Conservation (phyloP, 2,797 vertebrate species). For the Crypturellus tataupa region DNA sequence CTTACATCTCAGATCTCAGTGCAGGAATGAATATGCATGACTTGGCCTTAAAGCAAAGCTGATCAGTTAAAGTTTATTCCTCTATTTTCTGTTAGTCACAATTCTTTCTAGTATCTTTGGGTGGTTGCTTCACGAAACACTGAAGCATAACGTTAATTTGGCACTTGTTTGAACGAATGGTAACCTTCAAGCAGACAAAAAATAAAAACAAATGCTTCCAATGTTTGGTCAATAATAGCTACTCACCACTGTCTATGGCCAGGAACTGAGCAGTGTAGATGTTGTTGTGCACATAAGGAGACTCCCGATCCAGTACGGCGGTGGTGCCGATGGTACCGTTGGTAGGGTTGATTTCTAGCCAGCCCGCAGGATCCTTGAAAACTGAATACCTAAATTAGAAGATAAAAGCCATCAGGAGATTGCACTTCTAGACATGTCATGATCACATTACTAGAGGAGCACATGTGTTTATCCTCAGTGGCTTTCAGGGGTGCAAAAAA, state of each 20-base stretch:
- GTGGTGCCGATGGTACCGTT: slow-evolving; percentile 94
- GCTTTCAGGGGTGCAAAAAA: accelerated
- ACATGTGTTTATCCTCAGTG: not conserved
- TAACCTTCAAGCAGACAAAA: not conserved
- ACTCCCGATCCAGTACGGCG: slow-evolving; percentile 92
- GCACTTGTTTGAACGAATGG: accelerated
- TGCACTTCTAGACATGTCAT: accelerated
- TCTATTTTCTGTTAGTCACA: not conserved
- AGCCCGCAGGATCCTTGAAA: slow-evolving; percentile 91
- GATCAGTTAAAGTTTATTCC: not conserved
- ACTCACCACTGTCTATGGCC: slow-evolving; percentile 95
- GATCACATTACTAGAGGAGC: accelerated
- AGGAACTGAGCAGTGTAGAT: slow-evolving; percentile 93
- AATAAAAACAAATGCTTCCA: not conserved
- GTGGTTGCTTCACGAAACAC: not conserved
- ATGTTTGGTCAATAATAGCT: accelerated
- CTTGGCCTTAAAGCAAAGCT: not conserved
- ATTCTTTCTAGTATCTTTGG: not conserved
- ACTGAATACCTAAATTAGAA: slow-evolving; percentile 86
- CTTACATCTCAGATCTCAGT: not conserved
- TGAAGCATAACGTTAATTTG: accelerated
- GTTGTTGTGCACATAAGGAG: slow-evolving; percentile 89
- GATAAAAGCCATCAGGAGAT: not conserved
- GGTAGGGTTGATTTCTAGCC: slow-evolving; percentile 93
- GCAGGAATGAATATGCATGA: not conserved